Evolutionary conservation across 2,113 vertebrate genomes (phyloP), one percentile per base, ranked within the genome.

Genomic region (Lanius ludovicianus): DNA sequence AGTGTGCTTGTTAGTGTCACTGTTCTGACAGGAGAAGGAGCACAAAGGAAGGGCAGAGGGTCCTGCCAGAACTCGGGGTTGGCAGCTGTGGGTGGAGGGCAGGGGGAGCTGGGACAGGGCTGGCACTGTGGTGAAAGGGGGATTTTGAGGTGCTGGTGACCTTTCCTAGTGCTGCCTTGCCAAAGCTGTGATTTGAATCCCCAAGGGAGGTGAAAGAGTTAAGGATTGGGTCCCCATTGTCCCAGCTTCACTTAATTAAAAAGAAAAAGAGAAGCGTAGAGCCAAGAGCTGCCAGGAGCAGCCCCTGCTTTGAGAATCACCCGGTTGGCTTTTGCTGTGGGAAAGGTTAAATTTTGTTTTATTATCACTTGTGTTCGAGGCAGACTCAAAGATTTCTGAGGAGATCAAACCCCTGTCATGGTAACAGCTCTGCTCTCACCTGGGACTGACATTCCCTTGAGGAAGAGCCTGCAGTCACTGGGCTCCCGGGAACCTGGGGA

Each of bases 1-100:
- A 87, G 96, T 49, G 60, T 79, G 96, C 98, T 98, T 90, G 93
- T 98, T 98, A 98, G 97, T 98, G 98, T 98, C 98, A 98, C 94
- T 77, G 57, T 98, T 95, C 93, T 98, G 98, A 97, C 88, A 93
- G 96, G 97, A 97, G 95, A 91, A 84, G 92, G 96, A 95, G 95
- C 90, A 79, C 70, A 94, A 97, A 97, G 97, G 96, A 98, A 97
- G 98, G 98, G 90, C 90, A 93, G 84, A 53, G 42, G 83, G 83
- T 91, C 79, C 78, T 87, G 70, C 90, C 68, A 68, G 95, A 35
- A 52, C 67, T 88, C 7, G 6, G 31, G 37, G 5, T 10, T 12
- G 91, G 56, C 56, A n/a, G 56, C 33, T 23, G 55, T 33, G 30
- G 6, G 10, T 53, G 2, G 11, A 70, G 64, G 78, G 71, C 41